Conservation (phyloP, 2,113 vertebrate genomes). For the Takifugu bimaculatus region DNA sequence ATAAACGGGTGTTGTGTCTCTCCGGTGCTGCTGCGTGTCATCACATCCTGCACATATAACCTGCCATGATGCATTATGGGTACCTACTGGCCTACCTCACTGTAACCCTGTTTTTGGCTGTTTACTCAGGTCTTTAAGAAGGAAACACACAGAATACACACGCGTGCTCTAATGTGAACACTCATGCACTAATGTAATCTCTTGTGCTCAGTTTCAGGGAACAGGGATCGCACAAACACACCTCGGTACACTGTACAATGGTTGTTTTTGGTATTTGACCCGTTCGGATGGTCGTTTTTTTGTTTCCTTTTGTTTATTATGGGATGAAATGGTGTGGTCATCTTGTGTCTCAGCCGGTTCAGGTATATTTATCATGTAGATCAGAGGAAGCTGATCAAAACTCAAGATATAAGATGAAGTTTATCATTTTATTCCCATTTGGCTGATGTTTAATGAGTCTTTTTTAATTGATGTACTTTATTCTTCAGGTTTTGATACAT, state of each 20-base stretch:
- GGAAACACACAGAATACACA: constrained; percentile 30
- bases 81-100: constrained; percentile 71
- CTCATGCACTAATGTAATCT: background rate
- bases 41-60: constrained; percentile 30
- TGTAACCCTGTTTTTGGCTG: constrained; percentile 44
- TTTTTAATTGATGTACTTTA: constrained; percentile 9
- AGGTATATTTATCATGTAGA: background rate
- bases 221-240: background rate
- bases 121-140: constrained; percentile 64
- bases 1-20: constrained; percentile 10
- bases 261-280: too few species aligned
- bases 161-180: background rate
- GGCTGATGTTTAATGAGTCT: background rate
- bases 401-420: background rate
- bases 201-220: too few species aligned
- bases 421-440: background rate
- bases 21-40: constrained; percentile 2
- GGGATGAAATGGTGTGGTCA: background rate
- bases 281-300: too few species aligned
- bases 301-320: background rate
- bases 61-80: constrained; percentile 53
- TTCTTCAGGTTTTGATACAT: background rate
- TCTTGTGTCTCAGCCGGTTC: background rate
- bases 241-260: constrained; percentile 14
- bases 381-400: background rate